Evolutionary conservation across 2,888 invertebrate species (phyloP).

Genomic region (Smittia sp.): DNA sequence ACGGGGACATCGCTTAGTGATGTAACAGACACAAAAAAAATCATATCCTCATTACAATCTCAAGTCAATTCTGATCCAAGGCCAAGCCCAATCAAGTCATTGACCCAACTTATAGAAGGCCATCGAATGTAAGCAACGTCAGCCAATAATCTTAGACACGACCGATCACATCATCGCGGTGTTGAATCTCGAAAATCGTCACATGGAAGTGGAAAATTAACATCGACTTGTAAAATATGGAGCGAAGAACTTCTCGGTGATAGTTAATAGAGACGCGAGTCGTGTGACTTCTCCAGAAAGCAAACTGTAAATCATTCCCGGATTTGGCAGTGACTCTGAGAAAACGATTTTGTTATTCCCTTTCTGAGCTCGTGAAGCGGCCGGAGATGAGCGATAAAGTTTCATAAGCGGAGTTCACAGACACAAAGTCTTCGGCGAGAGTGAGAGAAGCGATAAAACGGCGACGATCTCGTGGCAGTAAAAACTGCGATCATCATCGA

Average conservation of each 20-base stretch:
- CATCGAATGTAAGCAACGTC: background rate
- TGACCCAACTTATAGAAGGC: background rate
- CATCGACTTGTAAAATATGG: slow-evolving; percentile 1
- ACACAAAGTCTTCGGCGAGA: slow-evolving; percentile 11
- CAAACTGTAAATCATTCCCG: too few relatives aligned
- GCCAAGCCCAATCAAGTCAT: background rate
- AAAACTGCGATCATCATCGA: slow-evolving; percentile 7
- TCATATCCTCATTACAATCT: too few relatives aligned
- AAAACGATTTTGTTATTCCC: too few relatives aligned
- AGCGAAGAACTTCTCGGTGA: background rate
- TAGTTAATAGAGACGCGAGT: too few relatives aligned
- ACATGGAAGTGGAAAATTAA: background rate
- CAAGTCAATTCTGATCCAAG: too few relatives aligned
- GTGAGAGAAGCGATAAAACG: background rate
- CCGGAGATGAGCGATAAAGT: background rate
- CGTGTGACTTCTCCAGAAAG: background rate
- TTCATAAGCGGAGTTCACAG: slow-evolving; percentile 8
- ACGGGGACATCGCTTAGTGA: too few relatives aligned
- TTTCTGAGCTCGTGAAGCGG: too few relatives aligned
- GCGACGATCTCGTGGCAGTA: background rate
- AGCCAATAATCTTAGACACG: too few relatives aligned
- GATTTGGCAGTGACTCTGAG: too few relatives aligned
- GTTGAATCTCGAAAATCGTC: background rate
- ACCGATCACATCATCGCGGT: background rate
- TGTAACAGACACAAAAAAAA: background rate